Evolutionary conservation across 2,113 vertebrate genomes (phyloP).

Genomic region (Lamprologus speciosus): DNA sequence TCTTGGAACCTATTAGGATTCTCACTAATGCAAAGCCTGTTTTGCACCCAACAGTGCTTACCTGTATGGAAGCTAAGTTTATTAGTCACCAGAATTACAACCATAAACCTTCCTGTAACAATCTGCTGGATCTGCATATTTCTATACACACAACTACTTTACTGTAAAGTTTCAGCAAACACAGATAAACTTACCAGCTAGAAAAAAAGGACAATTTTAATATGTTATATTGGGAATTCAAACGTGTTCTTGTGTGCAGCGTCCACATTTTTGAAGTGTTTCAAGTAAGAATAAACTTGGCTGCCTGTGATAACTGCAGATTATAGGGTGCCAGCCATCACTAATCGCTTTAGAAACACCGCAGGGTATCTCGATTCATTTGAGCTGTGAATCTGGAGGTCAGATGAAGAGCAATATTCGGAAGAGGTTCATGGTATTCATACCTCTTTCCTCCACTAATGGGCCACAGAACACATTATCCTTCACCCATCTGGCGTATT

Average conservation of each 20-base stretch:
- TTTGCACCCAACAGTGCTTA: not conserved
- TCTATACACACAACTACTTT: not conserved
- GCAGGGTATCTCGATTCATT: slow-evolving; percentile 13
- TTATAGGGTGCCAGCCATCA: not conserved
- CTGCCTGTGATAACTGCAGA: not conserved
- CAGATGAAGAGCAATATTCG: slow-evolving; percentile 46
- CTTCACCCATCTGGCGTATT: slow-evolving; percentile 40
- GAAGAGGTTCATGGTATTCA: slow-evolving; percentile 17
- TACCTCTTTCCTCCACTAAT: slow-evolving; percentile 43
- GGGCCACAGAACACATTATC: slow-evolving; percentile 45
- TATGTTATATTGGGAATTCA: not conserved
- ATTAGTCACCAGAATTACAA: not conserved
- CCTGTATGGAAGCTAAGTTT: not conserved
- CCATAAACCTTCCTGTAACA: not conserved
- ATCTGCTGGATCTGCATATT: not conserved
- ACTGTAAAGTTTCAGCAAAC: not conserved
- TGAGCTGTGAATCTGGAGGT: slow-evolving; percentile 31
- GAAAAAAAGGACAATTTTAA: not conserved
- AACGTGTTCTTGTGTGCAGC: not conserved
- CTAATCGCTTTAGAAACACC: slow-evolving; percentile 43
- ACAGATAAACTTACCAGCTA: not conserved
- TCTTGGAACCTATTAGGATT: not conserved
- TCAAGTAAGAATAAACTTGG: not conserved
- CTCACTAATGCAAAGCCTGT: not conserved
- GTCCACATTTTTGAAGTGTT: not conserved